Percentiles rank a stretch among this genome's conserved stretches.
phyloP scores from a whole-genome alignment of 2,888 invertebrate species.

The Poecilobothrus nobilitatus region DNA sequence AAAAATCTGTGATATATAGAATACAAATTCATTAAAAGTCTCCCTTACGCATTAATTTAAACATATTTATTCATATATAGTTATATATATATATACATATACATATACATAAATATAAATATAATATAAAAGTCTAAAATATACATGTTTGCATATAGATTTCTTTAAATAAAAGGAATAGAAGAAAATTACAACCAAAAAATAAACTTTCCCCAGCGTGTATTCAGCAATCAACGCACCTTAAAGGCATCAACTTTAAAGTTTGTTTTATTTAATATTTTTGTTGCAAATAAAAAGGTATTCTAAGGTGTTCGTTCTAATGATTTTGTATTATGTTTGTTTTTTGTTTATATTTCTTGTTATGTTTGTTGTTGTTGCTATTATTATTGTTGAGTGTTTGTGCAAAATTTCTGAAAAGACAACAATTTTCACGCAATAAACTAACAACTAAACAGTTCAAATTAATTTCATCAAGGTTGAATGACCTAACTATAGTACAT shows the following conservation, averaged over 20 bases:
- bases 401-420: neutral
- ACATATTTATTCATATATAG: too few relatives aligned
- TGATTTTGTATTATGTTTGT: neutral
- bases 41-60: neutral
- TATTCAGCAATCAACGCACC: neutral
- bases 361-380: neutral
- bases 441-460: neutral
- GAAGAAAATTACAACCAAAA: neutral
- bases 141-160: neutral
- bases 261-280: neutral
- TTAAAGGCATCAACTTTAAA: neutral
- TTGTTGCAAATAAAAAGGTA: neutral
- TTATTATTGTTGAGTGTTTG: neutral
- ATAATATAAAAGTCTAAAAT: neutral
- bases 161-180: neutral
- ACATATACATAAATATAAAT: neutral
- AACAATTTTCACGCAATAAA: constrained; percentile 6
- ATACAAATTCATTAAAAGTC: neutral
- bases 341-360: too few relatives aligned
- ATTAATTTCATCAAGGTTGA: constrained; percentile 1
- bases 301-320: neutral
- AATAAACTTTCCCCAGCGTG: neutral
- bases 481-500: neutral
- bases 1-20: neutral
- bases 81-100: neutral